Evolutionary conservation across 2,113 vertebrate species (phyloP), one percentile per base, ranked within the genome.

Genomic region (Centrocercus urophasianus): DNA sequence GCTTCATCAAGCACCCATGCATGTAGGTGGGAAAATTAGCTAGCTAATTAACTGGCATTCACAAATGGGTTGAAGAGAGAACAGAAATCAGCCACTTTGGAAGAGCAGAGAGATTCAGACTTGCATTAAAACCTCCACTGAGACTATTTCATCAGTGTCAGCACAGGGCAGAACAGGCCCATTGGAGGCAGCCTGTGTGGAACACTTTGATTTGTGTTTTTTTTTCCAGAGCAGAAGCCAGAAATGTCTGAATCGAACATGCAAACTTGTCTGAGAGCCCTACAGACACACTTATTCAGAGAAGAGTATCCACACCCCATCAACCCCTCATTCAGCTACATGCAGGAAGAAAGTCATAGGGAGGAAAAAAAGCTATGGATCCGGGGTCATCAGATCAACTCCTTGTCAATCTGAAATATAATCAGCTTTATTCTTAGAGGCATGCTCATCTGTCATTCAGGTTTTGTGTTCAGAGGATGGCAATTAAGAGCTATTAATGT

Each of bases 401-500:
- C 11, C 20, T 78, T 66, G 24, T 67, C 42, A 81, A 10, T 83
- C 43, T 91, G 82, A 86, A 73, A 81, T 67, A 74, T 72, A 75
- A 88, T 43, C 69, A 48, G 20, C 25, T 24, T 61, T 85, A 87
- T 83, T 90, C 11, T 22, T 85, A 11, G 61, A 83, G 69, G 76
- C 38, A 83, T 64, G 57, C 36, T 86, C 20, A 57, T 83, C 83
- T 93, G 47, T 86, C 48, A 61, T 65, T 74, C 61, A 90, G 34
- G 11, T 85, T 88, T 77, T 90, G 18, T 90, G 48, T 78, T 94
- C 67, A 81, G 43, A 91, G 16, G 20, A 75, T 27, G 24, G 59
- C n/a, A 93, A 93, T 93, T 91, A 72, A 65, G n/a, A 52, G 61
- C 15, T 67, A 56, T 71, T 86, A 93, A 57, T 86, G 66, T 22